Percentiles rank a stretch among this genome's conserved stretches.
These are phyloP conservation scores for Adelosebastes latens DNA, from an alignment of 2,797 vertebrate species.

Conservation along the genomic window DNA sequence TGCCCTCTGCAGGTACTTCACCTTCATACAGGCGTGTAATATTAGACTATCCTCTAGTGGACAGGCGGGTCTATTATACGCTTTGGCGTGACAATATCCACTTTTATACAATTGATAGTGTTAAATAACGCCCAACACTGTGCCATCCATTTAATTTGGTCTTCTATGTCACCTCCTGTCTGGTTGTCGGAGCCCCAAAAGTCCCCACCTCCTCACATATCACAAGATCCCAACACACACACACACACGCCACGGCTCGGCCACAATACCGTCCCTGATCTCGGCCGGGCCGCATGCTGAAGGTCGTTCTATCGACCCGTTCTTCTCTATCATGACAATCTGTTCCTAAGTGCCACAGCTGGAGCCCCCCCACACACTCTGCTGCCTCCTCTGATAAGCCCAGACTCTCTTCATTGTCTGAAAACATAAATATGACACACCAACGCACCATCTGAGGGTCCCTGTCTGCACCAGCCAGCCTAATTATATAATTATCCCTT, in stretches of 20 bases:
- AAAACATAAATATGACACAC: conserved; percentile 70
- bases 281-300: conserved; percentile 16
- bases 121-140: background rate
- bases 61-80: too few relatives aligned
- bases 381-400: conserved; percentile 58
- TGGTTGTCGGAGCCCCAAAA: conserved; percentile 43
- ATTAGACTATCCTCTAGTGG: too few relatives aligned
- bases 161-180: background rate
- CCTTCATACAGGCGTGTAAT: too few relatives aligned
- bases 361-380: conserved; percentile 53
- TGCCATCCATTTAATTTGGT: background rate
- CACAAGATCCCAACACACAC: background rate
- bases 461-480: conserved; percentile 61
- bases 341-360: conserved; percentile 58
- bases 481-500: conserved; percentile 83
- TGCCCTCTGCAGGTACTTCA: too few relatives aligned
- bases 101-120: background rate
- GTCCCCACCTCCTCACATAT: conserved; percentile 56
- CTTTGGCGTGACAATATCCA: background rate
- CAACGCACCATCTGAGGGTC: conserved; percentile 69
- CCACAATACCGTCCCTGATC: conserved; percentile 55
- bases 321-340: conserved; percentile 65
- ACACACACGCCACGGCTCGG: conserved; percentile 6
- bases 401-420: conserved; percentile 68
- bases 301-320: conserved; percentile 57